A percentile compares a stretch with the other conserved stretches of the same genome.
Evolutionary conservation across 2,888 invertebrate genomes (phyloP).

Genomic region (Platerodrilus igneus): DNA sequence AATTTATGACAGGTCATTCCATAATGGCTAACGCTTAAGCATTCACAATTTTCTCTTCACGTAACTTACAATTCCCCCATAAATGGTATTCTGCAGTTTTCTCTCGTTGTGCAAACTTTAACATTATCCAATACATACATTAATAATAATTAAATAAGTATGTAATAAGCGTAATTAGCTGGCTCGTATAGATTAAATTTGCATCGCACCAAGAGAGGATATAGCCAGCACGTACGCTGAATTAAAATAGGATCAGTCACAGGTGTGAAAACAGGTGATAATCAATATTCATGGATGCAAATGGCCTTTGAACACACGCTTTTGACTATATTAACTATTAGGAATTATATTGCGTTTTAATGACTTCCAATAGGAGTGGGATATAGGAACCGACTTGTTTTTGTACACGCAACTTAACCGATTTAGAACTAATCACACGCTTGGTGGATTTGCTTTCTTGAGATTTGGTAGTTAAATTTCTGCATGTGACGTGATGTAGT

Average conservation of each 20-base stretch:
- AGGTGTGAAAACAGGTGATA: slow-evolving; percentile 32
- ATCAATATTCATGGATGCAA: slow-evolving; percentile 31
- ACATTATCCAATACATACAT: too few species aligned
- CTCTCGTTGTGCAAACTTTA: too few species aligned
- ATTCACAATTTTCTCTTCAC: too few species aligned
- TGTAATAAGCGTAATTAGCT: slow-evolving; percentile 18
- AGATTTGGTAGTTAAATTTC: slow-evolving; percentile 50
- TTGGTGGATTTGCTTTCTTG: slow-evolving; percentile 43
- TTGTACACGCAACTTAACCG: too few species aligned
- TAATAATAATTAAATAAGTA: too few species aligned
- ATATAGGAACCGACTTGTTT: too few species aligned
- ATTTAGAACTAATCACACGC: too few species aligned
- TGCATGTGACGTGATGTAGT: slow-evolving; percentile 45
- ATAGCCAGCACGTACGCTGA: slow-evolving; percentile 14
- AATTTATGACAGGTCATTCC: too few species aligned
- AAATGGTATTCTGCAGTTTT: too few species aligned
- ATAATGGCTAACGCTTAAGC: too few species aligned
- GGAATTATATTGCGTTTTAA: slow-evolving; percentile 15
- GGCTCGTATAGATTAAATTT: slow-evolving; percentile 13
- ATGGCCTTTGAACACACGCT: slow-evolving; percentile 15
- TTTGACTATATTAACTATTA: slow-evolving; percentile 11
- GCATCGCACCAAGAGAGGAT: slow-evolving; percentile 20
- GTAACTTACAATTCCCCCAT: too few species aligned
- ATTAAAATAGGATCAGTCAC: slow-evolving; percentile 31
- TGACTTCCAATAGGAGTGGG: slow-evolving; percentile 9